Evolutionary conservation across 2,113 vertebrate species (phyloP).

Genomic region (Callorhinus ursinus): DNA sequence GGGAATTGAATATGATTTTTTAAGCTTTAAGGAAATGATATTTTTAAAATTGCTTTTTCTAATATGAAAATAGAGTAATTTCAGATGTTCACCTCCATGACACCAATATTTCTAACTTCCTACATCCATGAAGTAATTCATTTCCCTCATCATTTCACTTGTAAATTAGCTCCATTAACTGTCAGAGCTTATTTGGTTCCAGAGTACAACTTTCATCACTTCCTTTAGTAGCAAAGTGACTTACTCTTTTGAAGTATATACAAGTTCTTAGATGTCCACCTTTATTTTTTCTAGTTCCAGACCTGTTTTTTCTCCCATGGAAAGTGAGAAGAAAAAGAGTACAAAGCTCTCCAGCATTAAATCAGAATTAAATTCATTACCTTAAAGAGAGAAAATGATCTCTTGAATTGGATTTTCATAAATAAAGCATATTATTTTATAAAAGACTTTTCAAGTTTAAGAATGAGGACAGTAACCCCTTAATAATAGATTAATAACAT

Average conservation of each 20-base stretch:
- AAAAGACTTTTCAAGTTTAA: neutral
- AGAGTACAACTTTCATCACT: neutral
- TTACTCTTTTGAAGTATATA: conserved; percentile 22
- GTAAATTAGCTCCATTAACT: conserved; percentile 57
- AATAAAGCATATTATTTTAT: neutral
- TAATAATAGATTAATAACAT: neutral
- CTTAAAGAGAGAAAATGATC: neutral
- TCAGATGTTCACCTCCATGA: conserved; percentile 46
- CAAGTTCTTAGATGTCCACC: neutral
- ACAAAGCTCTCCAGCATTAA: neutral
- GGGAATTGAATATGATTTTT: neutral
- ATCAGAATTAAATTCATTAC: neutral
- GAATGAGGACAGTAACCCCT: neutral
- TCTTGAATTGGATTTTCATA: neutral
- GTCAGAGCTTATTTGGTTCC: conserved; percentile 23
- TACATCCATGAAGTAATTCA: conserved; percentile 33
- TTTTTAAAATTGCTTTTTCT: conserved; percentile 52
- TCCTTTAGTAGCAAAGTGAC: neutral
- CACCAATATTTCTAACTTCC: conserved; percentile 49
- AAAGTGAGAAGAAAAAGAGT: neutral
- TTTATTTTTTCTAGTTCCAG: neutral
- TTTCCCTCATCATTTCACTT: conserved; percentile 21
- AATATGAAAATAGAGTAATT: conserved; percentile 54
- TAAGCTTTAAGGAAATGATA: neutral
- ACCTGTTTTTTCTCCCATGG: neutral